Base-by-base conservation (phyloP, 2,113 vertebrate genomes). In the Eulemur rufifrons region DNA sequence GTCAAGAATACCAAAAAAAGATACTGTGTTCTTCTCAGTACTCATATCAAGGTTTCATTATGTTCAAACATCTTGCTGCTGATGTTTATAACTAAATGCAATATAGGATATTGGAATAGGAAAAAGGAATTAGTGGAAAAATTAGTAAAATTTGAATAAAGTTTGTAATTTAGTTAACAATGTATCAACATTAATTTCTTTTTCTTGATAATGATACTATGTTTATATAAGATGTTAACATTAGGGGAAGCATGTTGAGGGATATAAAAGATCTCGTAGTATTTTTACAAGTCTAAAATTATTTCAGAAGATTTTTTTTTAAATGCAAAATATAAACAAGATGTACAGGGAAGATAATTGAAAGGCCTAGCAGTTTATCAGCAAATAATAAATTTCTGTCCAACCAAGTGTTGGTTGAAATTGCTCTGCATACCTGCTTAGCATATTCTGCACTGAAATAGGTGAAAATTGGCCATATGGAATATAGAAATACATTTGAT, bases 201-300 rank as follows among this genome's bases (percentile, higher is more conserved):
- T 95, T 86, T 82, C 23, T 86, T 92, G 3, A 25, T 37, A 90
- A 63, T 76, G 37, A 20, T 37, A 15, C 37, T 83, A 18, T 45
- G 14, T 7, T 74, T 91, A 66, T 52, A 29, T 39, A 87, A 76
- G 4, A 86, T 50, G 1, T 59, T 59, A 50, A 66, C 25, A 64
- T 66, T 25, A 56, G 23, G 21, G 52, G 23, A 95, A 93, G 8
- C 15, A 37, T 8, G 2, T 47, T 76, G 34, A 95, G 2, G 6
- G 4, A 47, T 27, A 27, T 27, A 83, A 27, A 20, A 4, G 1
- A 84, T 56, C 9, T 89, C 15, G 0, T 64, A 21, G 4, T 61
- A 68, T 73, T 71, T 94, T 77, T 86, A 47, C 17, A 91, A 78
- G 69, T 83, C 47, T 68, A 86, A 86, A 89, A 42, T 89, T 89